Evolutionary conservation across 1,140 invertebrate species (phyloP).

Genomic region (Drosophila parabipectinata): DNA sequence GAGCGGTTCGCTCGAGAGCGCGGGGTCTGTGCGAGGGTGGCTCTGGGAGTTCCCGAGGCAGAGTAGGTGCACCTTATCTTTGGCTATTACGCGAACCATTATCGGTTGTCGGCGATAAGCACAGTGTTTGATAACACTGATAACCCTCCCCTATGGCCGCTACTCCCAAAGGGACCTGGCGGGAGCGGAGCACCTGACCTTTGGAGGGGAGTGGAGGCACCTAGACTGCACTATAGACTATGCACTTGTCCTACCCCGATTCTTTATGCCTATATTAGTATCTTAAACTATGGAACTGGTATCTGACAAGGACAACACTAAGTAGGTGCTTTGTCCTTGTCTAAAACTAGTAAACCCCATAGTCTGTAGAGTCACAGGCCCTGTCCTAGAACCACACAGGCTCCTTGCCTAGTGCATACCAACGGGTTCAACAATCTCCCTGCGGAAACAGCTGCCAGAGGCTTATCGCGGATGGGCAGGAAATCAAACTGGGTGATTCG

Average conservation of each 20-base stretch:
- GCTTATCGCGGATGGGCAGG: neutral
- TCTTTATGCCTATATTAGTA: too few relatives aligned
- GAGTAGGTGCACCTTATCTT: conserved; percentile 15
- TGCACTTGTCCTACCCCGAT: too few relatives aligned
- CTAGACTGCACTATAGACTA: too few relatives aligned
- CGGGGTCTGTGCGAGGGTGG: conserved; percentile 13
- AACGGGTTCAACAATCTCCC: conserved; percentile 26
- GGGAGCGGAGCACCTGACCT: conserved; percentile 13
- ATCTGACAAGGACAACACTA: too few relatives aligned
- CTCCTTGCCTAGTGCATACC: too few relatives aligned
- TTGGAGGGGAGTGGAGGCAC: conserved; percentile 1
- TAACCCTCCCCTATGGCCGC: neutral
- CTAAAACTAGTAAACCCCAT: too few relatives aligned
- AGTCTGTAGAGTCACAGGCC: too few relatives aligned
- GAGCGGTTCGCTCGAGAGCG: neutral
- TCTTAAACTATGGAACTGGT: too few relatives aligned
- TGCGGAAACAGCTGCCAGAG: conserved; percentile 3
- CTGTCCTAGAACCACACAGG: too few relatives aligned
- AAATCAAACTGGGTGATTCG: neutral
- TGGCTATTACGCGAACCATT: conserved; percentile 23
- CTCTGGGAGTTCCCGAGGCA: neutral
- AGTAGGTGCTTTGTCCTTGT: too few relatives aligned
- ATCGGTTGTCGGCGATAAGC: conserved; percentile 12
- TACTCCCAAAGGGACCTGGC: neutral
- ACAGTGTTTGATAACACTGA: conserved; percentile 8